Evolutionary conservation across 2,797 vertebrate species (phyloP).

Genomic region (Megaceryle alcyon): DNA sequence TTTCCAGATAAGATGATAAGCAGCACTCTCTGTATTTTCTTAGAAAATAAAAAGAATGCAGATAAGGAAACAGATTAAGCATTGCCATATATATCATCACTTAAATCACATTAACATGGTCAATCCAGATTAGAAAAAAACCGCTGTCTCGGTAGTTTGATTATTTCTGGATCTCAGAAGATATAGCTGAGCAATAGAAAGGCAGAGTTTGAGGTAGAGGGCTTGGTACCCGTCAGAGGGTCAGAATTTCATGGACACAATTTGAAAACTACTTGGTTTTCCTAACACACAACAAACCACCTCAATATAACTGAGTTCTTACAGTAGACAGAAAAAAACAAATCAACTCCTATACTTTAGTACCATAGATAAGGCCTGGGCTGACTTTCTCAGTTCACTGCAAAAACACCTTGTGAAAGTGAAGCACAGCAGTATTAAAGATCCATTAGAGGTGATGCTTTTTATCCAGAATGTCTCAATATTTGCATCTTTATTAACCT

Average conservation of each 20-base stretch:
- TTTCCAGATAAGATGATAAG: not conserved
- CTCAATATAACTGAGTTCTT: not conserved
- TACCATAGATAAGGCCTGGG: not conserved
- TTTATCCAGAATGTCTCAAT: not conserved
- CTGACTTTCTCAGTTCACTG: not conserved
- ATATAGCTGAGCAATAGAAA: not conserved
- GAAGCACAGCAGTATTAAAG: not conserved
- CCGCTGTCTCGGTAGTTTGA: not conserved
- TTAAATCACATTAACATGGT: not conserved
- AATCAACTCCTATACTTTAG: not conserved
- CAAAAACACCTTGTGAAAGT: not conserved
- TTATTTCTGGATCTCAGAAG: not conserved
- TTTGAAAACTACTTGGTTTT: not conserved
- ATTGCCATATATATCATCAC: not conserved
- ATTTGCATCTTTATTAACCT: not conserved
- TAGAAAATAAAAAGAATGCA: not conserved
- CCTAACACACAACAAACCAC: not conserved
- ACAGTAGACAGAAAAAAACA: not conserved
- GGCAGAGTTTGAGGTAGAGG: not conserved
- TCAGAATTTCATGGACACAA: not conserved
- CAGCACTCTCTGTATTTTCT: not conserved
- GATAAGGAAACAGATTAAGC: not conserved
- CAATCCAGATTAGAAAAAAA: not conserved
- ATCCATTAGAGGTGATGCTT: not conserved
- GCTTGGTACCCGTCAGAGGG: not conserved